Evolutionary conservation across 2,113 vertebrate species (phyloP), one percentile per base, ranked within the genome.

Genomic region (Sialia sialis): DNA sequence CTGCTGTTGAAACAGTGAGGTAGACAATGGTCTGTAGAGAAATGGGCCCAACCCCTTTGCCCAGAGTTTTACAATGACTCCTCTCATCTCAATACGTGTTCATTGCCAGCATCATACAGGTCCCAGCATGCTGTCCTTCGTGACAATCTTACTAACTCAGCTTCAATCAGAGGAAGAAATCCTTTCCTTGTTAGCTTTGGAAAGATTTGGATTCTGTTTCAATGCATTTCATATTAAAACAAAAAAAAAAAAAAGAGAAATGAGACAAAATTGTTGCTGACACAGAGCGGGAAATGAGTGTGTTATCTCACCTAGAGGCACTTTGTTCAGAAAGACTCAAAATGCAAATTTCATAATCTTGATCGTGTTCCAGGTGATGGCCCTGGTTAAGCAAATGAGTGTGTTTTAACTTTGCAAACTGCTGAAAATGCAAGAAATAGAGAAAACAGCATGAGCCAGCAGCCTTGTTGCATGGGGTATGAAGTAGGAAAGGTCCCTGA

Each of bases 131-230:
- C 52, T 87, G 48, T 2, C 5, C 72, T 84, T 95, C 84, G 34
- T 90, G 75, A 77, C 75, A 90, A 9, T 59, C 51, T 52, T 76
- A 51, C 51, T 73, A 91, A 67, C 51, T 86, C 68, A 64, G 7
- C 86, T 85, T 87, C 93, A 95, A 1, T 63, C 38, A 66, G 90
- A 63, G 59, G 36, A 86, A 91, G 30, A 93, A 95, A 94, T 90
- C 59, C 75, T 86, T 91, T 95, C 85, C 90, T 77, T 96, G 87
- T 96, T 97, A 86, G 85, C 72, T 96, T 96, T 95, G 95, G 94
- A 94, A 92, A 88, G 75, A 76, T 59, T 81, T 59, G 43, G 17
- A 20, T 81, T 91, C 79, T 86, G 36, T 83, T 70, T 94, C 34
- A 94, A 63, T 43, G 18, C 27, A 54, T 90, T 80, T 90, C 30